phyloP scores from a whole-genome alignment of 35 echinoderm and acorn worm species.

The Chiridota heheva region DNA sequence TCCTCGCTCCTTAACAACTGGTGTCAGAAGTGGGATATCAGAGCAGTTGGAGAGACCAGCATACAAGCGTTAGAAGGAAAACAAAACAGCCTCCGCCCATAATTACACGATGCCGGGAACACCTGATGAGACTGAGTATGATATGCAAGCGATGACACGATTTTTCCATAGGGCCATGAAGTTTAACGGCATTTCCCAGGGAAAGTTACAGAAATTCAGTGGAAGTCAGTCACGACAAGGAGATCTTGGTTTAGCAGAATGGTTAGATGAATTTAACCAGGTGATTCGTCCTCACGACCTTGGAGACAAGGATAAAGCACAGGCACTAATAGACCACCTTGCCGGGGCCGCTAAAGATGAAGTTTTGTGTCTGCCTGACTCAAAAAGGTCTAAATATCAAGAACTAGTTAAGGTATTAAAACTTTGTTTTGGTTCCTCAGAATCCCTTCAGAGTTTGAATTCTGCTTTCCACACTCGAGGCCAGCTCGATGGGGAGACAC shows the following conservation, averaged over 20 bases:
- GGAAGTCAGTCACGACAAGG: not conserved
- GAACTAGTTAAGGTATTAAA: conserved; percentile 7
- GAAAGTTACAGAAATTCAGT: conserved; percentile 11
- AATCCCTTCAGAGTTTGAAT: conserved; percentile 30
- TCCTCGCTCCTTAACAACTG: too few species aligned
- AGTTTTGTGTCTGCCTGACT: conserved; percentile 5
- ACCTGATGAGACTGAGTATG: too few species aligned
- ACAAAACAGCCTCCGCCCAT: too few species aligned
- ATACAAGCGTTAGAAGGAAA: too few species aligned
- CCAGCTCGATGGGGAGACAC: conserved; percentile 21
- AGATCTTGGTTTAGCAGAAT: conserved; percentile 16
- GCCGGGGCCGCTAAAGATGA: conserved; percentile 33
- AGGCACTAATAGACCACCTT: conserved; percentile 23
- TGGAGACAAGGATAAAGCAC: conserved; percentile 5
- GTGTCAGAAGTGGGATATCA: too few species aligned
- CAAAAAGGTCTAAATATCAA: not conserved
- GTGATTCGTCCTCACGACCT: not conserved
- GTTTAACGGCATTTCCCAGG: conserved; percentile 1
- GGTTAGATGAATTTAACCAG: conserved; percentile 41
- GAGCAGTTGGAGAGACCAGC: too few species aligned
- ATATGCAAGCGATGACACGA: conserved; percentile 24
- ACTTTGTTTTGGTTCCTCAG: conserved; percentile 26
- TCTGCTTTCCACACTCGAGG: conserved; percentile 23
- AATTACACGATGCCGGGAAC: too few species aligned
- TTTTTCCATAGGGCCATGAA: conserved; percentile 21